Percentiles rank a stretch among this genome's conserved stretches.
Evolutionary conservation across 1,140 invertebrate species (phyloP).

Genomic region (Drosophila varians): DNA sequence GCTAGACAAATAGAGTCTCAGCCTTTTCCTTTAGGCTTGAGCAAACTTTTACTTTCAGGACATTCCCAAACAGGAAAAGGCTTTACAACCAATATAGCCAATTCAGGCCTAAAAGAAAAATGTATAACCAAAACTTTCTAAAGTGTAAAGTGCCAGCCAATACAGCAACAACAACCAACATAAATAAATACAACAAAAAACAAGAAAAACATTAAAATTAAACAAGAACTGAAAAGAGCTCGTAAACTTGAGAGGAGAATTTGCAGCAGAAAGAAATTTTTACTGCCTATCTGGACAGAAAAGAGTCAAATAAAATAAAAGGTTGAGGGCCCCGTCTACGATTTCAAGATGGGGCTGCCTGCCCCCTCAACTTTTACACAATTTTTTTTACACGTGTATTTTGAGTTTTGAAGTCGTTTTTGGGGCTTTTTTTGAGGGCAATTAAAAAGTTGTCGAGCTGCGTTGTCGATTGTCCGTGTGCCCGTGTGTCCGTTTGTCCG

Average conservation of each 20-base stretch:
- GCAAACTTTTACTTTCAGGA: constrained; percentile 57
- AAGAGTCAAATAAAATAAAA: not conserved
- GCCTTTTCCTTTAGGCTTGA: no score
- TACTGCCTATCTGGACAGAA: constrained; percentile 47
- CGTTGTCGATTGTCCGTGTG: constrained; percentile 45
- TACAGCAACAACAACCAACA: not conserved
- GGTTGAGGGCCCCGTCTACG: not conserved
- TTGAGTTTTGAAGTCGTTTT: constrained; percentile 42
- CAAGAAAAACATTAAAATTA: constrained; percentile 50
- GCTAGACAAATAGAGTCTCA: no score
- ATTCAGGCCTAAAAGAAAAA: constrained; percentile 40
- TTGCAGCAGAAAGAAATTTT: constrained; percentile 47
- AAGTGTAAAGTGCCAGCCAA: constrained; percentile 48
- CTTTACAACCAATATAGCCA: not conserved
- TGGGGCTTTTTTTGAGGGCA: constrained; percentile 56
- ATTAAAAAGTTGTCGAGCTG: constrained; percentile 74
- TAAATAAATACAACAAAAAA: constrained; percentile 2
- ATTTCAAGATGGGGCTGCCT: not conserved
- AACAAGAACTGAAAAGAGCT: constrained; percentile 50
- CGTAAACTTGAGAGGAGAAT: constrained; percentile 22
- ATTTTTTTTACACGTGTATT: constrained; percentile 23
- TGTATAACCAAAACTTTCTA: constrained; percentile 68
- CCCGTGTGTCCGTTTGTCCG: constrained; percentile 56
- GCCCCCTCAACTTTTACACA: constrained; percentile 18
- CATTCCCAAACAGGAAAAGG: not conserved